phyloP scores from a whole-genome alignment of 2,797 vertebrate species.

The Ibycter americanus region DNA sequence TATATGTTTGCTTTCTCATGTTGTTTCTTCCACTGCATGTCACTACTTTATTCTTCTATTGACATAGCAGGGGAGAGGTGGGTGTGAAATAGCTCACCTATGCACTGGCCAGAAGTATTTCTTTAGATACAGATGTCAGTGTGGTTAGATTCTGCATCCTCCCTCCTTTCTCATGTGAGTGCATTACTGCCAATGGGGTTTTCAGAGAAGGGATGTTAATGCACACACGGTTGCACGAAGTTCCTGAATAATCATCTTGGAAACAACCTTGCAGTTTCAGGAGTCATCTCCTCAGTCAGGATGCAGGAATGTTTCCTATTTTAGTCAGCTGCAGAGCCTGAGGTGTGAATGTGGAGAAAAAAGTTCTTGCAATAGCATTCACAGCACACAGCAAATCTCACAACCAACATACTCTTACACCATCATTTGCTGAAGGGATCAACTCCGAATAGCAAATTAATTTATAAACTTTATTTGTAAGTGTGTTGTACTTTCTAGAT shows the following conservation, averaged over 20 bases:
- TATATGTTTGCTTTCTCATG: background rate
- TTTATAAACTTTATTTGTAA: background rate
- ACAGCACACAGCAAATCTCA: background rate
- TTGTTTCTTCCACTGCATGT: background rate
- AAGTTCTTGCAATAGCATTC: background rate
- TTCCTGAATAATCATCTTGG: background rate
- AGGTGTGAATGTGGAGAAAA: background rate
- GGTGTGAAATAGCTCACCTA: background rate
- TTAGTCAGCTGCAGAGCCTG: background rate
- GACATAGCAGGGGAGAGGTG: background rate
- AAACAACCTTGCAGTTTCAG: background rate
- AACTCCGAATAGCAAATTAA: background rate
- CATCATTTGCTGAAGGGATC: background rate
- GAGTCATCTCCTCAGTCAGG: background rate
- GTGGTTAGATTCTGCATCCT: background rate
- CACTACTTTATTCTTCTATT: background rate
- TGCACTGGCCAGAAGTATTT: background rate
- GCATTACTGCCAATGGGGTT: rapidly evolving
- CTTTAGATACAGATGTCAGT: background rate
- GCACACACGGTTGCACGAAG: background rate
- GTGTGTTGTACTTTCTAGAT: background rate
- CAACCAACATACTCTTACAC: background rate
- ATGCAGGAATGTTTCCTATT: background rate
- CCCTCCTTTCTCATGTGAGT: background rate
- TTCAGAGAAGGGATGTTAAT: background rate